Evolutionary conservation across 1,140 invertebrate species (phyloP).

Genomic region (Protaetia brevitarsis): DNA sequence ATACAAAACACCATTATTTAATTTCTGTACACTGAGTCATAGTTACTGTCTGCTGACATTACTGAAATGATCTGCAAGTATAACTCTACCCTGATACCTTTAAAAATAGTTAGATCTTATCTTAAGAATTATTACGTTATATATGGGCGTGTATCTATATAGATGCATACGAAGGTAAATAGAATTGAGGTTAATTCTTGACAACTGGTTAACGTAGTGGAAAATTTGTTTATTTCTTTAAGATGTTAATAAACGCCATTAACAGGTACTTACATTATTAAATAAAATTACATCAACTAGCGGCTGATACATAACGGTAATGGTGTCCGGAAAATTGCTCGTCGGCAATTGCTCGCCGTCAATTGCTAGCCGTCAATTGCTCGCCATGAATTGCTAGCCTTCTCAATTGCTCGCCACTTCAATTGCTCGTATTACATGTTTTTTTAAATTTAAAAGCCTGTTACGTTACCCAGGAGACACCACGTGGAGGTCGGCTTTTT

Average conservation of each 20-base stretch:
- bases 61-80: neutral
- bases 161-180: neutral
- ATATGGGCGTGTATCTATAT: neutral
- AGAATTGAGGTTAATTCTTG: neutral
- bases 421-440: too few species aligned
- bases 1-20: neutral
- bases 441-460: too few species aligned
- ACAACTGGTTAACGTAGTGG: neutral
- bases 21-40: neutral
- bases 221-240: slow-evolving; percentile 3
- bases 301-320: neutral
- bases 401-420: too few species aligned
- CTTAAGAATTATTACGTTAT: neutral
- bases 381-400: too few species aligned
- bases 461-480: too few species aligned
- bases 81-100: neutral
- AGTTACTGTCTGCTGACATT: neutral
- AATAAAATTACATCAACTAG: neutral
- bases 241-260: neutral
- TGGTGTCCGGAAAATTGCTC: too few species aligned
- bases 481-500: too few species aligned
- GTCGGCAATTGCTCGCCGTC: too few species aligned
- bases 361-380: too few species aligned
- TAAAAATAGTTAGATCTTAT: slow-evolving; percentile 1
- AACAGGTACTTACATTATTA: neutral